phyloP scores from a whole-genome alignment of 2,113 vertebrate species.

The Alces alces region DNA sequence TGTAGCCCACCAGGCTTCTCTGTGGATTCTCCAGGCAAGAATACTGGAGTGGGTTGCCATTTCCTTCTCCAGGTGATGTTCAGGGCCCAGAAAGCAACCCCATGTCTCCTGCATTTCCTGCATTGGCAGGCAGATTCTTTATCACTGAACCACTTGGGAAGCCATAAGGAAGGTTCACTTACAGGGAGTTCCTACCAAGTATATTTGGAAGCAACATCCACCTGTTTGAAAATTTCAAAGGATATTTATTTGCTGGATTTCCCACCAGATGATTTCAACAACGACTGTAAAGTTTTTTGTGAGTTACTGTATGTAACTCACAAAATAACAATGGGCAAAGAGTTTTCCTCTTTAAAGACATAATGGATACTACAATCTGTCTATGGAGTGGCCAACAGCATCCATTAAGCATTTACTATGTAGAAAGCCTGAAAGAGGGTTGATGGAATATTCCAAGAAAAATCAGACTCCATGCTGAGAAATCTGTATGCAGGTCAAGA shows the following conservation, averaged over 20 bases:
- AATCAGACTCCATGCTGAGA: neutral
- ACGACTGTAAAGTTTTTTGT: neutral
- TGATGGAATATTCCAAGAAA: neutral
- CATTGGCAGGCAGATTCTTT: neutral
- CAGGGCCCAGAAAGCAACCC: neutral
- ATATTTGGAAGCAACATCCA: neutral
- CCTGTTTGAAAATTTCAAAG: slow-evolving; percentile 37
- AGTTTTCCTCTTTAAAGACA: neutral
- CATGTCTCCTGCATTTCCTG: neutral
- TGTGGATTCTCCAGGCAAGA: neutral
- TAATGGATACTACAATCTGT: neutral
- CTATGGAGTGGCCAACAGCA: neutral
- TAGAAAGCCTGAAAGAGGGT: neutral
- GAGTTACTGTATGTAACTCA: neutral
- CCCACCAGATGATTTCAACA: neutral
- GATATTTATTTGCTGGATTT: slow-evolving; percentile 37
- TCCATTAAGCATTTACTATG: neutral
- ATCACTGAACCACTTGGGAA: neutral
- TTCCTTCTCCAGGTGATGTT: neutral
- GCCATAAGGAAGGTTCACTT: neutral
- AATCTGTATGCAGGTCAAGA: neutral
- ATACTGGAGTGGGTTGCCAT: neutral
- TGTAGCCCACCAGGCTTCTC: neutral
- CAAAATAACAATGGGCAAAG: neutral
- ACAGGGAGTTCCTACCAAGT: neutral